Conservation (phyloP, 2,797 vertebrate species). For the Sternarchorhynchus goeldii region DNA sequence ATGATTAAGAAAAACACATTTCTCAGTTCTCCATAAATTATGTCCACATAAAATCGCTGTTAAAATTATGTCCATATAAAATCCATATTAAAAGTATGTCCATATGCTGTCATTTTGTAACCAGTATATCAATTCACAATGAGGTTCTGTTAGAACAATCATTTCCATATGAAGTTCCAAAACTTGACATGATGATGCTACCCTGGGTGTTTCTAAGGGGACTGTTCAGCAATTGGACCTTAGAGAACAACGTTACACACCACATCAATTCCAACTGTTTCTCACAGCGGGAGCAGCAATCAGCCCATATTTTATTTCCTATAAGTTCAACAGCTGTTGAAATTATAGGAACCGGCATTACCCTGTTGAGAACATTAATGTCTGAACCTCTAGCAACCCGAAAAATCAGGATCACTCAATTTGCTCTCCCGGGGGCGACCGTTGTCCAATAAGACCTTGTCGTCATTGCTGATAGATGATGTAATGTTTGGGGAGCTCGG, state of each 20-base stretch:
- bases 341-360: slow-evolving; percentile 1
- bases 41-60: background rate
- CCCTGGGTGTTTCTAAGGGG: background rate
- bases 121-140: slow-evolving; percentile 4
- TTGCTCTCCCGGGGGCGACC: background rate
- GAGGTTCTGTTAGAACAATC: slow-evolving; percentile 6
- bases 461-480: slow-evolving; percentile 2
- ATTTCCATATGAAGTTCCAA: slow-evolving; percentile 3
- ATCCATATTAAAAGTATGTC: background rate
- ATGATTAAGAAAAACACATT: no score
- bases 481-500: slow-evolving; percentile 10
- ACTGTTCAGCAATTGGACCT: background rate
- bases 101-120: background rate
- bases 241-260: slow-evolving; percentile 9
- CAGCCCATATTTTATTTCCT: slow-evolving; percentile 3
- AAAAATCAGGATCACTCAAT: background rate
- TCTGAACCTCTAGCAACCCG: background rate
- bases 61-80: no score
- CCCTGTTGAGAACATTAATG: slow-evolving; percentile 6
- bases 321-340: slow-evolving; percentile 31
- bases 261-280: slow-evolving; percentile 8
- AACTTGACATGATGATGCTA: slow-evolving; percentile 1
- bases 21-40: no score
- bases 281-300: slow-evolving; percentile 12
- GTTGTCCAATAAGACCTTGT: slow-evolving; percentile 1